phyloP scores from a whole-genome alignment of 2,888 invertebrate genomes.

The Abrostola tripartita region DNA sequence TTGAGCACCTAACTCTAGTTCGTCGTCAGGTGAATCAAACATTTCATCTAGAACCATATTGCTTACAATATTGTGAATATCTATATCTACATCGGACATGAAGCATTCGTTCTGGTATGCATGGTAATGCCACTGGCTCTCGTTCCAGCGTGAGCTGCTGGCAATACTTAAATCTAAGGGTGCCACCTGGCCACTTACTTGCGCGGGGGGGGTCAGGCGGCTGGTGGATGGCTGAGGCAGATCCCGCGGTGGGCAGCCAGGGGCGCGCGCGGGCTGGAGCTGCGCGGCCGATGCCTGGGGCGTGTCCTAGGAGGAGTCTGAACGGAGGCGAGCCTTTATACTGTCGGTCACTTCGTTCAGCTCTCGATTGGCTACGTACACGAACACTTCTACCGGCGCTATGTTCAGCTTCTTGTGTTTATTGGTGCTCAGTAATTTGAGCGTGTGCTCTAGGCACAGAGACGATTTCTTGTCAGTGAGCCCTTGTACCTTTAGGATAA shows the following conservation, averaged over 20 bases:
- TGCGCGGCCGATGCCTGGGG: neutral
- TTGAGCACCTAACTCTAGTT: neutral
- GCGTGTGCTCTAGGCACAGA: conserved; percentile 66
- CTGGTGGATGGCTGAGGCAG: neutral
- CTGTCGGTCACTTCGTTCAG: conserved; percentile 6
- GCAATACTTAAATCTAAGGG: conserved; percentile 1
- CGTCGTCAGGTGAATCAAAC: conserved; percentile 1
- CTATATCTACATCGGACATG: neutral
- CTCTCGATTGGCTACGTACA: conserved; percentile 16
- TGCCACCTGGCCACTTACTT: neutral
- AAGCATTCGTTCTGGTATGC: neutral
- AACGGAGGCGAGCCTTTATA: conserved; percentile 14
- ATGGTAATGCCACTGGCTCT: no score
- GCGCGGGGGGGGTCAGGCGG: neutral
- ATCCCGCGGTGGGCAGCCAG: neutral
- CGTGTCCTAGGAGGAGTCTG: neutral
- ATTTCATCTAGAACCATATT: neutral
- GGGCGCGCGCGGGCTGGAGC: neutral
- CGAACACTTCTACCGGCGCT: neutral
- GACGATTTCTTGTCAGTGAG: conserved; percentile 48
- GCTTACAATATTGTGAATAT: neutral
- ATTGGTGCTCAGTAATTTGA: conserved; percentile 39
- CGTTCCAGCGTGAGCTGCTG: no score
- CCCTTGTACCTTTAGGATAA: conserved; percentile 58
- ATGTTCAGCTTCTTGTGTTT: neutral